phyloP scores from a whole-genome alignment of 1,140 invertebrate genomes.

The Gryon sp. region DNA sequence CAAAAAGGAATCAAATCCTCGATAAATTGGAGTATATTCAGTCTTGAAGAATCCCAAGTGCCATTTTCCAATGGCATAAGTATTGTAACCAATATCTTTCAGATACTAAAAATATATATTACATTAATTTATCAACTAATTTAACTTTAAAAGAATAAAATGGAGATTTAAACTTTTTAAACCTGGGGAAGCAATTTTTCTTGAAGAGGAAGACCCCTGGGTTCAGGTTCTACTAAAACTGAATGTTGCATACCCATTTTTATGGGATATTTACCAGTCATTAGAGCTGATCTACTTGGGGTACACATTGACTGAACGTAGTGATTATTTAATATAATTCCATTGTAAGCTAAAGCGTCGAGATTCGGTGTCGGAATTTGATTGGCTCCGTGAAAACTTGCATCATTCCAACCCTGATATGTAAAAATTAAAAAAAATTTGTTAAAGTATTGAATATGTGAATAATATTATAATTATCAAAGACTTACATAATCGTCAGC shows the following conservation, averaged over 20 bases:
- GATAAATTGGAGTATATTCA: slow-evolving; percentile 87
- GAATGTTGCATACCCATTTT: slow-evolving; percentile 28
- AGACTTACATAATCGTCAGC: slow-evolving; percentile 16
- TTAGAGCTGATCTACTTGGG: slow-evolving; percentile 83
- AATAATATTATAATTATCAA: background rate
- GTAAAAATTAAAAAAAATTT: slow-evolving; percentile 68
- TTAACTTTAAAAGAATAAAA: slow-evolving; percentile 1
- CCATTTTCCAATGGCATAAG: slow-evolving; percentile 95
- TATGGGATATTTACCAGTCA: slow-evolving; percentile 86
- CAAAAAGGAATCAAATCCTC: slow-evolving; percentile 92
- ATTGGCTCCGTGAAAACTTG: slow-evolving; percentile 86
- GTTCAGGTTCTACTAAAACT: slow-evolving; percentile 32
- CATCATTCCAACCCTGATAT: slow-evolving; percentile 88
- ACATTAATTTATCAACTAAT: background rate
- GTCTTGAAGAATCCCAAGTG: slow-evolving; percentile 87
- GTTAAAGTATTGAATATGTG: background rate
- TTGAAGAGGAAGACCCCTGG: slow-evolving; percentile 32
- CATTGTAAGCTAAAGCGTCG: slow-evolving; percentile 83
- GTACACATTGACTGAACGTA: slow-evolving; percentile 84
- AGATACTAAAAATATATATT: slow-evolving; percentile 82
- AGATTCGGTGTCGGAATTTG: slow-evolving; percentile 86
- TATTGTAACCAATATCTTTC: slow-evolving; percentile 87
- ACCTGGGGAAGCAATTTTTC: slow-evolving; percentile 39
- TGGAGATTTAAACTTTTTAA: background rate
- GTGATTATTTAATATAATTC: slow-evolving; percentile 84